Base-by-base conservation (phyloP, 2,888 invertebrate genomes). In the Thecocarcelia acutangulata region DNA sequence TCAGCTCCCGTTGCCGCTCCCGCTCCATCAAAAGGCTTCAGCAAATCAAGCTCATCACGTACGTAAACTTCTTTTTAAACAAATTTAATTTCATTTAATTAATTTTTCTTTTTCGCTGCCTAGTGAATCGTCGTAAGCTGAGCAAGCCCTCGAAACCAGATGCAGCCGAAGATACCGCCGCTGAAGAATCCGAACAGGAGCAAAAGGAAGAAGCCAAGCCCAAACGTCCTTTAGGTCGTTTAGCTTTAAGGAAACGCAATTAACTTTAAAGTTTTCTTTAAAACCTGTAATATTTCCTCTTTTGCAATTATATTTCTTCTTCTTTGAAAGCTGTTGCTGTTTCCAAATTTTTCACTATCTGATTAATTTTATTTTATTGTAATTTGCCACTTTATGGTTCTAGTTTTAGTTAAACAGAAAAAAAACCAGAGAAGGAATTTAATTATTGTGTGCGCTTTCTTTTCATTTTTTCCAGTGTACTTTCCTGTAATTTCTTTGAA, bases 171-270 rank as follows among this genome's bases (percentile, higher is more conserved):
- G 88, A 88, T 63, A 84, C 86, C 21, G 86, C 86, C 37, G 89
- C 87, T 69, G 89, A 88, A 74, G 90, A 89, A 56, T 86, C 87
- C 50, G 88, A 87, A 74, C 86, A 87, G 68, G 87, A 86, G 54
- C 87, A 87, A 61, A 88, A 87, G 82, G 89, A 90, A 83, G 89
- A 90, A 81, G 77, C 87, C 42, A 87, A 88, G 73, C 87, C 86
- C 58, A 89, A 89, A 86, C 89, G 90, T 80, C 88, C 88, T 70
- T 85, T 86, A 69, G 86, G 85, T n/a, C 90, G 90, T 68, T 86
- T 90, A 83, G 84, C 87, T 81, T 86, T 89, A 84, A 87, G 89
- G 85, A 89, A 89, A 84, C 90, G 90, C 86, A 87, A 85, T 83
- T 90, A 87, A 86, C 78, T 61, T 76, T n/a, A 76, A 74, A 17